Conservation (phyloP, 2,888 invertebrate species). For the Hypsopygia costalis region DNA sequence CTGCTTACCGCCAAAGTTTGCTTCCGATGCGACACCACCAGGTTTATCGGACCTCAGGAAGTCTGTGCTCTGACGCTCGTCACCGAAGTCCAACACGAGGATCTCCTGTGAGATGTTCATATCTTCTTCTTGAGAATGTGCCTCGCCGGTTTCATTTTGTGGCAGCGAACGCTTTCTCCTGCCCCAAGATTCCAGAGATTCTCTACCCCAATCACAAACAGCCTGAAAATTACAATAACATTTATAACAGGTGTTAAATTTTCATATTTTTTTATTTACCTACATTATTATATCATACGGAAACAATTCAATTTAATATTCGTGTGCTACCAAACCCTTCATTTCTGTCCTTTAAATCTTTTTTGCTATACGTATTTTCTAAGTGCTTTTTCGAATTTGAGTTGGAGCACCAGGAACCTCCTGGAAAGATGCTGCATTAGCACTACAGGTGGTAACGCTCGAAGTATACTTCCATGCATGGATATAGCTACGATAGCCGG, state of each 20-base stretch:
- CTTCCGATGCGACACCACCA: constrained; percentile 77
- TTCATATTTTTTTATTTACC: neutral
- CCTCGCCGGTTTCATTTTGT: constrained; percentile 81
- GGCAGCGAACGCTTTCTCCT: constrained; percentile 89
- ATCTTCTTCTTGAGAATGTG: constrained; percentile 85
- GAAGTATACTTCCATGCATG: no score
- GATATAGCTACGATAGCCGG: no score
- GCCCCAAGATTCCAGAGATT: constrained; percentile 95
- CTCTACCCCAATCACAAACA: constrained; percentile 94
- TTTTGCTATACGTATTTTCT: no score
- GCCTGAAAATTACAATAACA: constrained; percentile 73
- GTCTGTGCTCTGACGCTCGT: constrained; percentile 89
- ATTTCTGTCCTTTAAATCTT: no score
- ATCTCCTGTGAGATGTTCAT: constrained; percentile 98
- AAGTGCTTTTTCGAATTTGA: no score
- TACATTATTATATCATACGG: no score
- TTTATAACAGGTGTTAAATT: neutral
- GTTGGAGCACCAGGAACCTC: no score
- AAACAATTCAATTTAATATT: no score
- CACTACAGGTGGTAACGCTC: no score
- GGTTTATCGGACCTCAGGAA: constrained; percentile 88
- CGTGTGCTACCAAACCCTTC: no score
- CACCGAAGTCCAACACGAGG: constrained; percentile 94
- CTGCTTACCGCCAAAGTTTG: constrained; percentile 86
- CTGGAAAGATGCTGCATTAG: no score